Evolutionary conservation across 2,888 invertebrate genomes (phyloP).

Genomic region (Pharmacophagus antenor): DNA sequence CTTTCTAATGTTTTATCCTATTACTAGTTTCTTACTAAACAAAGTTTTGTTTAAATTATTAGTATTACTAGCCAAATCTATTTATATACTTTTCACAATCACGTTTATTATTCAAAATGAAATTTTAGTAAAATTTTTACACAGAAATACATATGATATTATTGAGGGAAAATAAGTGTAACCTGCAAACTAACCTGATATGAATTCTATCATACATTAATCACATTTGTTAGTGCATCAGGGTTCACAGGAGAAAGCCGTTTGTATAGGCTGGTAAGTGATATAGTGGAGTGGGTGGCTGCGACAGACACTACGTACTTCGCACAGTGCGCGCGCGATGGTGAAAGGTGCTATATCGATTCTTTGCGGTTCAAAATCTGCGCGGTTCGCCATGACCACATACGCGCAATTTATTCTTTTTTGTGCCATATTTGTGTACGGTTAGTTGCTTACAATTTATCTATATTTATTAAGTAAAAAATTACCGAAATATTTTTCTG

Average conservation of each 20-base stretch:
- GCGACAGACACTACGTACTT: conserved; percentile 34
- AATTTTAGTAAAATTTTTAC: background rate
- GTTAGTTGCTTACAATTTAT: conserved; percentile 53
- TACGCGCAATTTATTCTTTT: conserved; percentile 64
- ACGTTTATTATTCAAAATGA: background rate
- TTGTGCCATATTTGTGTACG: conserved; percentile 68
- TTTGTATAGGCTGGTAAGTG: conserved; percentile 59
- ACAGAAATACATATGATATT: background rate
- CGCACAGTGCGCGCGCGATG: conserved; percentile 68
- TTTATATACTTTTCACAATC: background rate
- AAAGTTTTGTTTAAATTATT: too few relatives aligned
- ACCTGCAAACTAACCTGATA: background rate
- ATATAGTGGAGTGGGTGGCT: conserved; percentile 44
- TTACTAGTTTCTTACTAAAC: too few relatives aligned
- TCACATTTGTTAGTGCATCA: conserved; percentile 35
- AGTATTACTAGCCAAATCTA: background rate
- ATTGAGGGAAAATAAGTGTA: background rate
- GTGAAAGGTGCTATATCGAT: conserved; percentile 75
- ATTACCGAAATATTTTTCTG: background rate
- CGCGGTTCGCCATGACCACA: conserved; percentile 58
- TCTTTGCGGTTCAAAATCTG: conserved; percentile 48
- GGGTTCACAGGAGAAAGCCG: conserved; percentile 69
- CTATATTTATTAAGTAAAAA: conserved; percentile 31
- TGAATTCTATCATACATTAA: conserved; percentile 8
- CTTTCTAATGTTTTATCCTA: too few relatives aligned